phyloP scores from a whole-genome alignment of 2,113 vertebrate genomes.

The Capreolus pygargus region DNA sequence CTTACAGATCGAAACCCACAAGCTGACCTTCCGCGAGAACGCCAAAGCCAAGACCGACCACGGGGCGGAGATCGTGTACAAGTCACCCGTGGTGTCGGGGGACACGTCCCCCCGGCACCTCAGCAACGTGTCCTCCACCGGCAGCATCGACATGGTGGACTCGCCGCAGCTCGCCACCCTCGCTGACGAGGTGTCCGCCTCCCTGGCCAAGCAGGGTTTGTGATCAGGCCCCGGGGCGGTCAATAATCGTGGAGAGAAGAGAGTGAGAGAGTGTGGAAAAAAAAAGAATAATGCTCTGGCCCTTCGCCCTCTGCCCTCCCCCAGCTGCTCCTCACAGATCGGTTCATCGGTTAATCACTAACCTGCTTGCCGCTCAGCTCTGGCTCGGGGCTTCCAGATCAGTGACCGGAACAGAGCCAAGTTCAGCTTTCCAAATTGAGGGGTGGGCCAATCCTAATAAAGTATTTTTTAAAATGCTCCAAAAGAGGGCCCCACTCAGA shows the following conservation, averaged over 20 bases:
- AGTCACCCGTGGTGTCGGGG: conserved; percentile 87
- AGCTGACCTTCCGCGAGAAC: conserved; percentile 95
- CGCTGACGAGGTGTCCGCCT: conserved; percentile 96
- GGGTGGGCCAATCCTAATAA: conserved; percentile 52
- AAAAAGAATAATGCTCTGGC: conserved; percentile 81
- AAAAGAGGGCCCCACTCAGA: conserved; percentile 43
- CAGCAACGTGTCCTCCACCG: conserved; percentile 96
- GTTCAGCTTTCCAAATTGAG: conserved; percentile 73
- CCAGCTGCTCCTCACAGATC: conserved; percentile 80
- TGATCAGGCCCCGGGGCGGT: conserved; percentile 82
- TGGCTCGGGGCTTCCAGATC: conserved; percentile 81
- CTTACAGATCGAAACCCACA: conserved; percentile 93
- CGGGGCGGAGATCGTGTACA: conserved; percentile 95
- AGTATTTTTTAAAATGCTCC: conserved; percentile 30
- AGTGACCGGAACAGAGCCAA: conserved; percentile 77
- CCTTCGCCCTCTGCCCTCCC: conserved; percentile 85
- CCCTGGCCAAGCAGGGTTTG: conserved; percentile 98
- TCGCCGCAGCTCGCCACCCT: conserved; percentile 96
- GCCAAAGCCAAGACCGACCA: conserved; percentile 99
- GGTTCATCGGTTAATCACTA: conserved; percentile 65
- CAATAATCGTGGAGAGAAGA: conserved; percentile 24
- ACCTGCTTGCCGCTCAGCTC: conserved; percentile 80
- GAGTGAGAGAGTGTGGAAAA: conserved; percentile 70
- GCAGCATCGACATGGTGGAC: conserved; percentile 97
- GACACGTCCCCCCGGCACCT: conserved; percentile 94